Evolutionary conservation across 2,888 invertebrate species (phyloP), one percentile per base, ranked within the genome.

Genomic region (Plagodis pulveraria): DNA sequence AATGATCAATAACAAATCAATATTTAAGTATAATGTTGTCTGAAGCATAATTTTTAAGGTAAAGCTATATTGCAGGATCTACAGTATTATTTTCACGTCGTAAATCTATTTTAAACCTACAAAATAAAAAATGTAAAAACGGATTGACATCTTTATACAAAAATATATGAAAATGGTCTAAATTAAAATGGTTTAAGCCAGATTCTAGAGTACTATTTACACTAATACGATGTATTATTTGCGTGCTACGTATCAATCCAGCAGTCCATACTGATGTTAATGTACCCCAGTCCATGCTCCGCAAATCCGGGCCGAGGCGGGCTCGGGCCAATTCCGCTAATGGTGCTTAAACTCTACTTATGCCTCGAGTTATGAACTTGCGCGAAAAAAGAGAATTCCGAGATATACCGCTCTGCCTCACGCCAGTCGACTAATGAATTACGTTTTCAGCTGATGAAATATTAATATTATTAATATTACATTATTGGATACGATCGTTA

Each of bases 301-400:
- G 60, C 60, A 84, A 86, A 87, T 86, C 86, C 82, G 74, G 56
- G 64, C 72, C 83, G 87, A 87, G 87, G 81, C 34, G 40, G 50
- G 56, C 52, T 10, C 51, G 60, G 48, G 48, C 83, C 88, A 88
- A 88, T 88, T 80, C 83, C 79, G 70, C 84, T 89, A 89, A 89
- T 88, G 87, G 87, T 74, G 79, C 80, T 83, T 84, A 80, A 84
- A 84, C 76, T 86, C 81, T 80, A 78, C 80, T 84, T 83, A 83
- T 76, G 75, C 75, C 71, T 58, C 67, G 77, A 84, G 78, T 79
- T 86, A 83, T 81, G 79, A 74, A 80, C 72, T 67, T 60, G 66
- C 59, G 70, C 69, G 70, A 59, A 75, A 74, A 77, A 69, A 64
- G 70, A 66, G 65, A 71, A 64, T 70, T 65, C 58, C 51, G 55